Evolutionary conservation across 2,797 vertebrate species (phyloP).

Genomic region (Phrynocephalus forsythii): DNA sequence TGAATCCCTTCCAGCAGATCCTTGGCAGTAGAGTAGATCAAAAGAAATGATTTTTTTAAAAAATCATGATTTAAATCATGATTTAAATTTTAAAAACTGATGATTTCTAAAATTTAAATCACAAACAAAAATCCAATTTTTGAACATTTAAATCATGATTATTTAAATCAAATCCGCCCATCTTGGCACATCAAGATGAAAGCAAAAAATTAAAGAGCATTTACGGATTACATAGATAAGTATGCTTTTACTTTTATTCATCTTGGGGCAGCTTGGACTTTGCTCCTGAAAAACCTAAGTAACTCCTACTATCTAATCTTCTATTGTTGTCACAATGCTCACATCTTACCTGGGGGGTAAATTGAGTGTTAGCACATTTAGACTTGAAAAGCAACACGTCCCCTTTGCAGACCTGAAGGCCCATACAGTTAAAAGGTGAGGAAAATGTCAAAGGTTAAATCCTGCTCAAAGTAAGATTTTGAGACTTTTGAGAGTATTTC

Average conservation of each 20-base stretch:
- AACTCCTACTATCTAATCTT: slow-evolving; percentile 11
- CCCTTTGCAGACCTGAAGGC: neutral
- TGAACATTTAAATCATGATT: too few species aligned
- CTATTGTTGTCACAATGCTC: slow-evolving; percentile 43
- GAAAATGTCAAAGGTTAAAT: neutral
- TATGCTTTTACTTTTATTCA: neutral
- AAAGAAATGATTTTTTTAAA: too few species aligned
- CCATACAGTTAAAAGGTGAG: neutral
- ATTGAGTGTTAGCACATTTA: slow-evolving; percentile 31
- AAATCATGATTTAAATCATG: too few species aligned
- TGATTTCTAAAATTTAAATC: too few species aligned
- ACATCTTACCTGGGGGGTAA: slow-evolving; percentile 29
- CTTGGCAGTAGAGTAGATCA: neutral
- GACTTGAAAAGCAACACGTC: slow-evolving; percentile 33
- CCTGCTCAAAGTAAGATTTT: neutral
- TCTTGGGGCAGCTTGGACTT: slow-evolving; percentile 16
- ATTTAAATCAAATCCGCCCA: too few species aligned
- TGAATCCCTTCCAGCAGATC: neutral
- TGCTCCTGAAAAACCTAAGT: slow-evolving; percentile 39
- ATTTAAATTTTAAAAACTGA: too few species aligned
- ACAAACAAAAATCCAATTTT: too few species aligned
- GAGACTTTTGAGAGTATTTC: neutral
- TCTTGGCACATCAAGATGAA: neutral
- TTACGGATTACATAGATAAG: slow-evolving; percentile 10
- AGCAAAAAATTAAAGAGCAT: slow-evolving; percentile 35